These are phyloP conservation scores for Paradoxurus hermaphroditus DNA, from an alignment of 2,113 vertebrate species.

Conservation along the genomic window DNA sequence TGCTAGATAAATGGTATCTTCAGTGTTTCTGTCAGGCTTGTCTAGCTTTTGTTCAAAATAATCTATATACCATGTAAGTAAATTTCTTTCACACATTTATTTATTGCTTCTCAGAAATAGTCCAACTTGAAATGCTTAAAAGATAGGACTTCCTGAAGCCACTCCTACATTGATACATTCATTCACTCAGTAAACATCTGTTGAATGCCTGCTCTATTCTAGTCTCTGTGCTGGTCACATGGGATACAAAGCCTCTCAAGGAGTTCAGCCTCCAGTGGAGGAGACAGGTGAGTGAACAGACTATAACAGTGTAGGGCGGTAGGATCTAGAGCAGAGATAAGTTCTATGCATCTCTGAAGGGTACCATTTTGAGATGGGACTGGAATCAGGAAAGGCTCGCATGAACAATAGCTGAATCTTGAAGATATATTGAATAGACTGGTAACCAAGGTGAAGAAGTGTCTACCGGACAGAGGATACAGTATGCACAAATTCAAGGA, in stretches of 20 bases:
- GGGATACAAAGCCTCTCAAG: neutral
- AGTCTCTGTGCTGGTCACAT: neutral
- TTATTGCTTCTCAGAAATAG: neutral
- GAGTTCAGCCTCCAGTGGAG: neutral
- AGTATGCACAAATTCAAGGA: neutral
- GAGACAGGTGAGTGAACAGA: neutral
- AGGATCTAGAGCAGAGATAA: neutral
- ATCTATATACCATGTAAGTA: neutral
- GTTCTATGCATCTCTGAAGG: neutral
- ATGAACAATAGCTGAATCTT: neutral
- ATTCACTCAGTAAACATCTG: neutral
- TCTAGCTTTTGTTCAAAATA: constrained; percentile 2
- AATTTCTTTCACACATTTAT: neutral
- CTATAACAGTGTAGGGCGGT: neutral
- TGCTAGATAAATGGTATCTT: neutral
- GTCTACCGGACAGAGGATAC: neutral
- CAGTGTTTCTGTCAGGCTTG: neutral
- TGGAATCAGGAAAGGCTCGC: neutral
- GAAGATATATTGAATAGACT: neutral
- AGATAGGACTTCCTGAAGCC: neutral
- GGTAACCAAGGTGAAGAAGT: neutral
- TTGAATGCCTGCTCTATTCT: neutral
- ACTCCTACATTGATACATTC: neutral
- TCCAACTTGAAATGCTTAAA: neutral
- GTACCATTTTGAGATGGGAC: neutral